Percentiles rank a stretch among this genome's conserved stretches.
These are phyloP conservation scores for Microctenopoma steveboyesi DNA, from an alignment of 2,797 vertebrate genomes.

Conservation along the genomic window DNA sequence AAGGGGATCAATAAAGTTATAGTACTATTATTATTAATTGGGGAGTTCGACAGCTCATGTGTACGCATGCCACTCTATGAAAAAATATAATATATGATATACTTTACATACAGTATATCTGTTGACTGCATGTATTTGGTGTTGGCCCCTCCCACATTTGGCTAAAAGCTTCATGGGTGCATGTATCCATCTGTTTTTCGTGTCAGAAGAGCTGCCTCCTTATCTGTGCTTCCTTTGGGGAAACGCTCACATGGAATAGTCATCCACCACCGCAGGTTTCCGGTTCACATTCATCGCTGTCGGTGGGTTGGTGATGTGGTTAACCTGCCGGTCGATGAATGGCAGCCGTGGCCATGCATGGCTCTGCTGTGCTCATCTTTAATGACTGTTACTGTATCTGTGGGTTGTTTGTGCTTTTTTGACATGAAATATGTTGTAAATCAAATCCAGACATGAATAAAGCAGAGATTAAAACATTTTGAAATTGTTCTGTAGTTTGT, in stretches of 20 bases:
- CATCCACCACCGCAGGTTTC: slow-evolving; percentile 45
- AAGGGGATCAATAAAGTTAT: too few relatives aligned
- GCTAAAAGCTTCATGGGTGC: too few relatives aligned
- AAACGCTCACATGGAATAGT: neutral
- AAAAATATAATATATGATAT: too few relatives aligned
- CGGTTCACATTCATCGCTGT: slow-evolving; percentile 99
- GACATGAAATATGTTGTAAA: neutral
- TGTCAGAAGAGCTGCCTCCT: neutral
- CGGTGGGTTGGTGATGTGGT: slow-evolving; percentile 91
- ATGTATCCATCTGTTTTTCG: neutral
- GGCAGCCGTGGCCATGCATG: slow-evolving; percentile 86
- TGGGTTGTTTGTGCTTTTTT: neutral
- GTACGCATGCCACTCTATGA: too few relatives aligned
- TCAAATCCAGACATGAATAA: slow-evolving; percentile 36
- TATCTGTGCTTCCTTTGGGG: neutral
- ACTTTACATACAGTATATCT: too few relatives aligned
- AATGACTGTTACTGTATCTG: slow-evolving; percentile 1
- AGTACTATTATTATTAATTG: too few relatives aligned
- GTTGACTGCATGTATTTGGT: too few relatives aligned
- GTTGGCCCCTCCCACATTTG: too few relatives aligned
- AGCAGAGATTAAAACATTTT: slow-evolving; percentile 4
- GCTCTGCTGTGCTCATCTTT: neutral
- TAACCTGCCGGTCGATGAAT: slow-evolving; percentile 97
- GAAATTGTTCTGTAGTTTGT: slow-evolving; percentile 12
- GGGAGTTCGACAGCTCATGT: too few relatives aligned